phyloP scores from a whole-genome alignment of 1,140 invertebrate species.

The Bemisia tabaci region DNA sequence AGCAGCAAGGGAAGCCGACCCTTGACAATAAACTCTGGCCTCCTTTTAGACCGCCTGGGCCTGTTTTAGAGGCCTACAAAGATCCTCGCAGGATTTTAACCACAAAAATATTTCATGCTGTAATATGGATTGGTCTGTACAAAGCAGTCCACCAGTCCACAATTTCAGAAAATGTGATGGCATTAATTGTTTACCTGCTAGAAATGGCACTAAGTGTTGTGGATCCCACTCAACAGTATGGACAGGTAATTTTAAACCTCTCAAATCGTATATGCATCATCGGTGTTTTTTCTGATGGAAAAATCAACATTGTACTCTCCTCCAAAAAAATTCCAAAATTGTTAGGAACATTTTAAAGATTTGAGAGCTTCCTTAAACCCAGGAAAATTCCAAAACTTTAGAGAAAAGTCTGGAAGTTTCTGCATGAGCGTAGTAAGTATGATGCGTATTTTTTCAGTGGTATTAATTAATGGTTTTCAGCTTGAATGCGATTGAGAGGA shows the following conservation, averaged over 20 bases:
- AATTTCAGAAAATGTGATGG: conserved; percentile 70
- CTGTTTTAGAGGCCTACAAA: conserved; percentile 47
- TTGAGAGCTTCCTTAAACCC: too few relatives aligned
- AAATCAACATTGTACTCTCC: too few relatives aligned
- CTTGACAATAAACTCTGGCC: conserved; percentile 55
- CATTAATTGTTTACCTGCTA: conserved; percentile 70
- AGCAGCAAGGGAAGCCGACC: background rate
- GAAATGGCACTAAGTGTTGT: conserved; percentile 62
- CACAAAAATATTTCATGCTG: conserved; percentile 70
- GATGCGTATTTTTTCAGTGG: too few relatives aligned
- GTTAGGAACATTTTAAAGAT: too few relatives aligned
- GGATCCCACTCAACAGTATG: conserved; percentile 19
- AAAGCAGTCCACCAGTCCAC: conserved; percentile 62
- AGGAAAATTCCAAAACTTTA: too few relatives aligned
- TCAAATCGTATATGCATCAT: background rate
- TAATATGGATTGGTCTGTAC: conserved; percentile 68
- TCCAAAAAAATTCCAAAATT: too few relatives aligned
- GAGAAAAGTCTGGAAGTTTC: too few relatives aligned
- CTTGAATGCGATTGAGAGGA: too few relatives aligned
- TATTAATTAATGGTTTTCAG: too few relatives aligned
- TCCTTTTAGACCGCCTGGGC: conserved; percentile 57
- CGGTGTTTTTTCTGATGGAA: background rate
- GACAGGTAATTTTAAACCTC: conserved; percentile 19
- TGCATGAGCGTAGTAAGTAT: too few relatives aligned
- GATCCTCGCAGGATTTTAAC: conserved; percentile 53